These are phyloP conservation scores for Solenopsis invicta DNA, from an alignment of 1,140 invertebrate species.

Conservation along the genomic window DNA sequence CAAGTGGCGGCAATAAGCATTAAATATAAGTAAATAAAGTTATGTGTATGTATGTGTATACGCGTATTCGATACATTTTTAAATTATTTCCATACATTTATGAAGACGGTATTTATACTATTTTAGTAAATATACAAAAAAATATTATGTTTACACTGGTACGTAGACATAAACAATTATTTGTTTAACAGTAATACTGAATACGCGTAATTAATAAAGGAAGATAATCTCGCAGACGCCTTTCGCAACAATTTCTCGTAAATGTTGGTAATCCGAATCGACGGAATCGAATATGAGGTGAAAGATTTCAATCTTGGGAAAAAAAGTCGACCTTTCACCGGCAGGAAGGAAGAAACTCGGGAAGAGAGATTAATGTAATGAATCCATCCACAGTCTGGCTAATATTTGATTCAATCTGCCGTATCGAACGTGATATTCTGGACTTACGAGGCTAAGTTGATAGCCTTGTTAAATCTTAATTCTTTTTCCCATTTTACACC, in stretches of 20 bases:
- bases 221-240: background rate
- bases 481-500: background rate
- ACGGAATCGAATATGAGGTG: constrained; percentile 13
- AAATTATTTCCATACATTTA: background rate
- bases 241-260: background rate
- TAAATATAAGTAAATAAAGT: background rate
- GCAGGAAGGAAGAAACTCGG: background rate
- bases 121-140: background rate
- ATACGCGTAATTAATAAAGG: background rate
- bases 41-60: background rate
- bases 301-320: constrained; percentile 47
- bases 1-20: background rate
- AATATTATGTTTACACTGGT: background rate
- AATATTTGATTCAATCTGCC: constrained; percentile 45
- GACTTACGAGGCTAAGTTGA: constrained; percentile 32
- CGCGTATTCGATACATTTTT: background rate
- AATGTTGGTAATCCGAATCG: constrained; percentile 7
- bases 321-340: background rate
- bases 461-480: constrained; percentile 43
- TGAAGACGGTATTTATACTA: background rate
- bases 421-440: constrained; percentile 28
- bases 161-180: background rate
- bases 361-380: constrained; percentile 53
- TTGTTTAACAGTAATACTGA: background rate
- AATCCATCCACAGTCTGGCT: constrained; percentile 41